Evolutionary conservation across 2,113 vertebrate species (phyloP).

Genomic region (Megaceryle torquata): DNA sequence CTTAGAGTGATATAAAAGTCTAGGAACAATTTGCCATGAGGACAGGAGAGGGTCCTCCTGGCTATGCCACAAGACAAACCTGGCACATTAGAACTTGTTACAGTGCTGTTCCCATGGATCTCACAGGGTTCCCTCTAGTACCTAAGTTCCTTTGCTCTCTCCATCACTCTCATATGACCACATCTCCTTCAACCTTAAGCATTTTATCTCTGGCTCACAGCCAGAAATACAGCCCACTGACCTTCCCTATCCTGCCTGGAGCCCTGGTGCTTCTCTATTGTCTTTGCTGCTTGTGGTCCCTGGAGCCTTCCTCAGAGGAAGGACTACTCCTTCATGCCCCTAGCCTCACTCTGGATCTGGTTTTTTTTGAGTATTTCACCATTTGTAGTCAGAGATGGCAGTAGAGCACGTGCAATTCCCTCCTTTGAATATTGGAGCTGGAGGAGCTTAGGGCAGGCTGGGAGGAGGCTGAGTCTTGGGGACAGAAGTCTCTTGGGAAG

Average conservation of each 20-base stretch:
- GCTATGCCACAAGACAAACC: background rate
- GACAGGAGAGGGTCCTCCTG: background rate
- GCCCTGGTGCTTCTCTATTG: background rate
- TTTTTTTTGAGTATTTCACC: background rate
- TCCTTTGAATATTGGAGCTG: background rate
- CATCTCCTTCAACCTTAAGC: background rate
- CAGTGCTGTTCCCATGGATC: rapidly evolving
- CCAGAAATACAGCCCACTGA: background rate
- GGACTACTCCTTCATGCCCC: background rate
- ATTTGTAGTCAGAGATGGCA: background rate
- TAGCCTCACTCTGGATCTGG: background rate
- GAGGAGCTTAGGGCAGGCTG: background rate
- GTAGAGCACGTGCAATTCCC: background rate
- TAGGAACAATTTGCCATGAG: background rate
- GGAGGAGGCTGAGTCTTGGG: background rate
- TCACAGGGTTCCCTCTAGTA: background rate
- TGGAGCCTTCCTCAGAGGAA: background rate
- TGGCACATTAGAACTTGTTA: rapidly evolving
- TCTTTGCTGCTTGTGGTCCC: background rate
- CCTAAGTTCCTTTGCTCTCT: background rate
- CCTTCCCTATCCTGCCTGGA: background rate
- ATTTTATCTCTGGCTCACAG: rapidly evolving
- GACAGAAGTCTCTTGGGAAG: background rate
- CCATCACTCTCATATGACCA: background rate
- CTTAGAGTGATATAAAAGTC: background rate